Evolutionary conservation across 2,797 vertebrate genomes (phyloP), one percentile per base, ranked within the genome.

Genomic region (Crocidura indochinensis): DNA sequence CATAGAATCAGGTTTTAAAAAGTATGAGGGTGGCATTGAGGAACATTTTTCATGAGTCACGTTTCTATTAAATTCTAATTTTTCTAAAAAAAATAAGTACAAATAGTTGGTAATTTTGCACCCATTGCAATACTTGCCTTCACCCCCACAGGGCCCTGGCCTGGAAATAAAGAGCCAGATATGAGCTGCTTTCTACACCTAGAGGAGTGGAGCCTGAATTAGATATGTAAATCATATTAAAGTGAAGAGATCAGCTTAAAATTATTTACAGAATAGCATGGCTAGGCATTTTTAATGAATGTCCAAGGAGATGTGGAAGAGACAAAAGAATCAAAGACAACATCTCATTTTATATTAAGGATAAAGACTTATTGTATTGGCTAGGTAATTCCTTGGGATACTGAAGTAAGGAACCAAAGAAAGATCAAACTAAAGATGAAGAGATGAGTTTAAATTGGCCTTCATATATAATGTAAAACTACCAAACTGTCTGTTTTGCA

Each of bases 71-170:
- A 46, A 62, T 67, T 19, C 22, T 68, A 17, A 83, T 92, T 79
- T 46, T n/a, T 67, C 64, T 71, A 76, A 87, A 56, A 89, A 20
- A 83, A 84, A 64, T 26, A 27, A 84, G 44, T 26, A 60, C 47
- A 29, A 6, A 68, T 88, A 26, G 10, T 74, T 60, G 38, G 60
- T 6, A 20, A 38, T 15, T 84, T 29, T 60, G 1, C 27, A 12
- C 38, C 14, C 7, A 0, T 68, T 84, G 26, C 62, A 0, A 0
- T 38, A 31, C 8, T 27, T 10, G 20, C 8, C 22, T 8, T 62
- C 2, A 15, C 14, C 10, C n/a, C 2, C 14, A 5, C 0, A 0
- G 56, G 69, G 8, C 29, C 27, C 46, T 8, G 3, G 27, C 6
- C 26, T 47, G 68, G 7, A 20, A 53, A 15, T 51, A 56, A 14